These are phyloP conservation scores for Lasioglossum lativentre DNA, from an alignment of 2,888 invertebrate species.

Conservation along the genomic window DNA sequence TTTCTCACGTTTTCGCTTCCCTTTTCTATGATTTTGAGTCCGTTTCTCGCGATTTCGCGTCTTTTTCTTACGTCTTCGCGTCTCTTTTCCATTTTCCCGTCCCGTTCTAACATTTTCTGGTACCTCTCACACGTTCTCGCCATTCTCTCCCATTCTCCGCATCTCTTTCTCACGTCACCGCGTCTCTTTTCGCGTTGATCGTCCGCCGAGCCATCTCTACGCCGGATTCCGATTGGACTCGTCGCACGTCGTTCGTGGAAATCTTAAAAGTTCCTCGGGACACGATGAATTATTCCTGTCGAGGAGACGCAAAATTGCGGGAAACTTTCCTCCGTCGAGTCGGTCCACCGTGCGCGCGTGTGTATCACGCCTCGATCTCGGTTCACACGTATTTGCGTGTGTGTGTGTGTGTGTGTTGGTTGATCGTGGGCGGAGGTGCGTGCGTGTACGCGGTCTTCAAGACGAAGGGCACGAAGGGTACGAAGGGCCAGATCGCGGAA, in stretches of 20 bases:
- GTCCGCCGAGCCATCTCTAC: constrained; percentile 47
- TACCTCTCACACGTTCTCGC: background rate
- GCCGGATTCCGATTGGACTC: constrained; percentile 71
- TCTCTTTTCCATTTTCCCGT: too few species aligned
- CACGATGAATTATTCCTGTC: constrained; percentile 75
- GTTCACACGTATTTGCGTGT: background rate
- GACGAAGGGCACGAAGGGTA: constrained; percentile 53
- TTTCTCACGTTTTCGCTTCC: background rate
- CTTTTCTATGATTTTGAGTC: background rate
- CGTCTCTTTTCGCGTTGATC: constrained; percentile 4
- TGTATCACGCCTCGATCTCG: background rate
- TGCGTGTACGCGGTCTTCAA: constrained; percentile 11
- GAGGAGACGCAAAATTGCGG: constrained; percentile 72
- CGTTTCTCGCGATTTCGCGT: too few species aligned
- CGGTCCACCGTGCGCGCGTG: constrained; percentile 46
- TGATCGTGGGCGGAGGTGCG: constrained; percentile 23
- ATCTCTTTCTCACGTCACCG: background rate
- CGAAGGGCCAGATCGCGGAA: constrained; percentile 66
- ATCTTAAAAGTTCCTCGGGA: constrained; percentile 73
- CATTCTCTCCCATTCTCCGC: too few species aligned
- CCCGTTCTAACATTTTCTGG: too few species aligned
- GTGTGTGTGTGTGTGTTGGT: background rate
- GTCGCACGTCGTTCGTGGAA: constrained; percentile 72
- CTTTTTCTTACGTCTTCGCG: background rate
- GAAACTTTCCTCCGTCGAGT: constrained; percentile 69